Conservation (phyloP, 1,140 invertebrate genomes). For the Sitobion miscanthi region DNA sequence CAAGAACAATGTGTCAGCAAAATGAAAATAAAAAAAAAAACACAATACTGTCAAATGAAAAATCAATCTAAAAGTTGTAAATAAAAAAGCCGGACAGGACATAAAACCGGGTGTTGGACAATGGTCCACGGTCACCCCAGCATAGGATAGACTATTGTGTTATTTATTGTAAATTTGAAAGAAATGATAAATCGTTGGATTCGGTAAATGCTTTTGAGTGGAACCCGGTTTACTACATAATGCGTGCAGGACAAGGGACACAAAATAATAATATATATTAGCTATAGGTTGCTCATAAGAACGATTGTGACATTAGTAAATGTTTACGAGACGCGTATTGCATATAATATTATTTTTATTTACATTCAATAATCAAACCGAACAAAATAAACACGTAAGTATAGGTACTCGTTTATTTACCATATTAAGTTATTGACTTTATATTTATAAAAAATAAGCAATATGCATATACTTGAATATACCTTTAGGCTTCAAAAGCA, state of each 20-base stretch:
- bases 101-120: neutral
- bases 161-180: neutral
- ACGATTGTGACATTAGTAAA: neutral
- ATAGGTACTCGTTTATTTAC: neutral
- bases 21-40: slow-evolving; percentile 23
- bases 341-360: neutral
- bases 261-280: neutral
- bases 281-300: neutral
- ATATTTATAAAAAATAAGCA: neutral
- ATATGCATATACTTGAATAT: neutral
- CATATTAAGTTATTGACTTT: neutral
- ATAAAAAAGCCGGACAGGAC: neutral
- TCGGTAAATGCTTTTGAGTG: neutral
- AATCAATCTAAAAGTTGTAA: slow-evolving; percentile 38
- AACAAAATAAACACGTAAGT: neutral
- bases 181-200: slow-evolving; percentile 1
- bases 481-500: neutral
- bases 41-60: slow-evolving; percentile 18
- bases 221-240: neutral
- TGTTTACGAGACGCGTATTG: neutral
- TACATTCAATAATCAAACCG: neutral
- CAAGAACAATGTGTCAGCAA: neutral
- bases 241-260: neutral
- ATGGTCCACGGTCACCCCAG: neutral
- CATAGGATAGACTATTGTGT: neutral